Base-by-base conservation (phyloP, 2,797 vertebrate genomes). In the Schizopygopsis malacanthus region DNA sequence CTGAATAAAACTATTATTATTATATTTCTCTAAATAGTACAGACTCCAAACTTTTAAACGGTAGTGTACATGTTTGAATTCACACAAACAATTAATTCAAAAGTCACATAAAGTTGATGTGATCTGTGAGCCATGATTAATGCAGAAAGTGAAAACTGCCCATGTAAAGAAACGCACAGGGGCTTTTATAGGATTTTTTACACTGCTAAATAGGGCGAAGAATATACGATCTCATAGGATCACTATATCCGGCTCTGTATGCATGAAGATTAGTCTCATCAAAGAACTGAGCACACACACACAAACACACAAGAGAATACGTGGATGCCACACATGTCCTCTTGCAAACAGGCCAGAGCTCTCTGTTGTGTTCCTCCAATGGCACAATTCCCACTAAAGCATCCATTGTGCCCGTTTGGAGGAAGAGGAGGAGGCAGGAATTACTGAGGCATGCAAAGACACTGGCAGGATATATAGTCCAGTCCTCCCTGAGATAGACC, bases 201-300 rank as follows among this genome's bases (percentile, higher is more conserved):
- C 43, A 41, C 54, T 85, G 84, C 82, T 87, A 94, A 95, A 91
- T 95, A 93, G 93, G 93, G 93, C 90, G 79, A 83, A 91, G 91
- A 90, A 92, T 92, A 90, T 91, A 92, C 86, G 90, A 90, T 94
- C 94, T 94, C 93, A 90, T 84, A 94, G 93, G 93, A 89, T 89
- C 83, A 72, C 83, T 79, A 75, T 83, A 76, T 85, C 50, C 72
- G 76, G 81, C 65, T 73, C 75, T 72, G 50, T 76, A 77, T 76
- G 72, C 72, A 28, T 86, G 65, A 79, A 79, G 65, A 79, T 85
- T 85, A 72, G 76, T 45, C 67, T 81, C 71, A 69, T 65, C 76
- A 83, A 75, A 76, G 33, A 45, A 41, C 54, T 61, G 65, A 78
- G 54, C 70, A 16, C 39, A 75, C 61, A 43, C 41, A 83, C 50